phyloP scores from a whole-genome alignment of 2,113 vertebrate genomes.

The Nasalis larvatus region DNA sequence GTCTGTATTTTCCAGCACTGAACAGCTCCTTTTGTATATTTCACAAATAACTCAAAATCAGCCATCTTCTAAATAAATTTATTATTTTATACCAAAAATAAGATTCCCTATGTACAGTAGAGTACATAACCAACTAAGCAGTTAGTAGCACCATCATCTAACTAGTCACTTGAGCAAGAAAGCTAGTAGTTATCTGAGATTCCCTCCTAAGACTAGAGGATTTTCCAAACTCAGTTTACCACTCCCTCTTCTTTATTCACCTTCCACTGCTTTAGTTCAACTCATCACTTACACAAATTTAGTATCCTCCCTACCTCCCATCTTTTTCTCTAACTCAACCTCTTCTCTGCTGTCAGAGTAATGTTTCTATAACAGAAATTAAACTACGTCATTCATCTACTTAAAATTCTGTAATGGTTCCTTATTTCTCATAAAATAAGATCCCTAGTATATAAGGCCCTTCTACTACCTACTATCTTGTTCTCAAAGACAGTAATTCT shows the following conservation, averaged over 20 bases:
- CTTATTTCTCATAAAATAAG: neutral
- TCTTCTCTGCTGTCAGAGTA: neutral
- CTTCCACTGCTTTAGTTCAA: neutral
- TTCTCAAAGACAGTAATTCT: neutral
- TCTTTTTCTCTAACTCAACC: neutral
- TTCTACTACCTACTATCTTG: neutral
- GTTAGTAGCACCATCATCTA: neutral
- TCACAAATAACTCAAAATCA: neutral
- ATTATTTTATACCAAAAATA: neutral
- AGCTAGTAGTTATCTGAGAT: neutral
- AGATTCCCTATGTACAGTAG: neutral
- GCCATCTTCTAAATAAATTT: slow-evolving; percentile 5
- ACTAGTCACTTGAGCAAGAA: neutral
- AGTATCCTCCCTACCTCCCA: neutral
- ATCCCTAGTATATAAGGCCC: neutral
- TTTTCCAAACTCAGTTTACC: neutral
- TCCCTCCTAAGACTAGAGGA: neutral
- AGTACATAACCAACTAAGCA: neutral
- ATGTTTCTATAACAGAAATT: neutral
- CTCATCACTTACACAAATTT: neutral
- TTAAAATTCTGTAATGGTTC: neutral
- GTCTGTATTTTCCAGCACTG: neutral
- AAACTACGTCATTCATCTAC: neutral
- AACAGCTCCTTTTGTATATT: neutral
- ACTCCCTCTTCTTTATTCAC: neutral